Conservation (phyloP, 2,797 vertebrate genomes). For the Sebastes iracundus region DNA sequence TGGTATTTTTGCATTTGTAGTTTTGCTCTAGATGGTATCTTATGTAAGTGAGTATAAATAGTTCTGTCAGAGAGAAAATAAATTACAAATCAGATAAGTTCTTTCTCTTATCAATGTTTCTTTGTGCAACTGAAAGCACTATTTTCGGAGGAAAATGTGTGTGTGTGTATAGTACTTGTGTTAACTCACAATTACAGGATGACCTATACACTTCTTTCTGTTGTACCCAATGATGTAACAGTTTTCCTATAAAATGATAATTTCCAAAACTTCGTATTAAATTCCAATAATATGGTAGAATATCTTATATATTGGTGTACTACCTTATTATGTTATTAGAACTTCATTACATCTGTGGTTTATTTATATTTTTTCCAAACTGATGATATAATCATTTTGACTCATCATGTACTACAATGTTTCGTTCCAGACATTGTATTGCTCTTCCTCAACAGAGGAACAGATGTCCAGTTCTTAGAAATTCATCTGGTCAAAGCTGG, state of each 20-base stretch:
- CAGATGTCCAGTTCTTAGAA: conserved; percentile 1
- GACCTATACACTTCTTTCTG: background rate
- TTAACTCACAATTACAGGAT: background rate
- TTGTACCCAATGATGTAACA: background rate
- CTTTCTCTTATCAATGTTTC: conserved; percentile 1
- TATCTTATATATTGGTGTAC: background rate
- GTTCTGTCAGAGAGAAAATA: conserved; percentile 9
- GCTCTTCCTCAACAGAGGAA: background rate
- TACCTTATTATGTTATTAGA: background rate
- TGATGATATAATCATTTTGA: background rate
- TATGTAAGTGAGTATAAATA: conserved; percentile 41
- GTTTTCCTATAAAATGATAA: background rate
- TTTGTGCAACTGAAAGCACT: background rate
- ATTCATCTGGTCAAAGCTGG: background rate
- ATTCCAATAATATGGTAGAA: background rate
- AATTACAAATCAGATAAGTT: conserved; percentile 34
- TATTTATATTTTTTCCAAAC: background rate
- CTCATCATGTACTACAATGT: background rate
- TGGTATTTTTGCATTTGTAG: conserved; percentile 31
- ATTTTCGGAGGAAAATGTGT: background rate
- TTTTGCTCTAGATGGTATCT: conserved; percentile 45
- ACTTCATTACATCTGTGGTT: background rate
- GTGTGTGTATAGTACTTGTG: background rate
- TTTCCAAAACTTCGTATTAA: background rate
- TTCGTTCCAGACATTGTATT: background rate